A percentile compares a stretch with the other conserved stretches of the same genome.
phyloP scores from a whole-genome alignment of 2,888 invertebrate genomes.

The Caenorhabditis sp. region DNA sequence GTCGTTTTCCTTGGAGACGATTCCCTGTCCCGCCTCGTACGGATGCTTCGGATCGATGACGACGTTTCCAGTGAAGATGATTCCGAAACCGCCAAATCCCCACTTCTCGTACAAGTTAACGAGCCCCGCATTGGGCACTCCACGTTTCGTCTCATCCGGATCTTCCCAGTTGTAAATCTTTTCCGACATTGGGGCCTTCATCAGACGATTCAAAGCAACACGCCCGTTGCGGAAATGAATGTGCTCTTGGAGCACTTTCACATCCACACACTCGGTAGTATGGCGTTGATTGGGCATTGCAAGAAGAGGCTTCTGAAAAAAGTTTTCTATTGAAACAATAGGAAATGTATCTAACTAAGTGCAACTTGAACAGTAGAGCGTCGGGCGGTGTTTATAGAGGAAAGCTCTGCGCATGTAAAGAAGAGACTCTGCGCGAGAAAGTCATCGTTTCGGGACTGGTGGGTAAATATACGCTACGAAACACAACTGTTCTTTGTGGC shows the following conservation, averaged over 20 bases:
- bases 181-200: constrained; percentile 66
- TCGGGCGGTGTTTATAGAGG: constrained; percentile 23
- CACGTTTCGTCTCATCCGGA: constrained; percentile 53
- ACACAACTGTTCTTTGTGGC: constrained; percentile 34
- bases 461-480: constrained; percentile 32
- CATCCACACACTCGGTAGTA: constrained; percentile 17
- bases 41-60: constrained; percentile 64
- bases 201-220: constrained; percentile 54
- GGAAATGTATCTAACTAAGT: neutral
- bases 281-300: constrained; percentile 38
- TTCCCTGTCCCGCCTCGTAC: constrained; percentile 58
- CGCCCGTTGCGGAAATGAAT: constrained; percentile 57
- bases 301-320: neutral
- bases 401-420: neutral
- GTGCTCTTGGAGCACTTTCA: constrained; percentile 44
- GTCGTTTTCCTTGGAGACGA: constrained; percentile 58
- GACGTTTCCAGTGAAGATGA: constrained; percentile 68
- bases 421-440: constrained; percentile 16
- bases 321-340: neutral
- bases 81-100: constrained; percentile 69
- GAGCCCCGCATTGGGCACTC: constrained; percentile 61
- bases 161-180: constrained; percentile 60
- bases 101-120: constrained; percentile 68
- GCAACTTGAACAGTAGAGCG: neutral
- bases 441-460: constrained; percentile 34